Conservation (phyloP, 2,888 invertebrate genomes). For the Yponomeuta plumbellus region DNA sequence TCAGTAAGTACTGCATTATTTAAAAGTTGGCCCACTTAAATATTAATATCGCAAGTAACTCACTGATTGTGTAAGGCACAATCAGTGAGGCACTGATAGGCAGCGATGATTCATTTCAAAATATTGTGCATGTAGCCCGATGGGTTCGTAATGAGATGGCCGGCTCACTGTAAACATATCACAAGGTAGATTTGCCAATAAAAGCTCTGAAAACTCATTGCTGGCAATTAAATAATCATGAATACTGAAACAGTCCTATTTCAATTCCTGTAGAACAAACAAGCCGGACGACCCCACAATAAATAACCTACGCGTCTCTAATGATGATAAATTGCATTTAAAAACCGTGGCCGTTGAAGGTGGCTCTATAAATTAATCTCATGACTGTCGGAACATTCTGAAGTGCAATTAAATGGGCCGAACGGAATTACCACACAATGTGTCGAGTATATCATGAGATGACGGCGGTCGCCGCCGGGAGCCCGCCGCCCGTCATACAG, state of each 20-base stretch:
- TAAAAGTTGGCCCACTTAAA: conserved; percentile 36
- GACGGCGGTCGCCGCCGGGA: conserved; percentile 38
- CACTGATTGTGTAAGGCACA: background rate
- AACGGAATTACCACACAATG: conserved; percentile 72
- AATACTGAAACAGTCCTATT: conserved; percentile 1
- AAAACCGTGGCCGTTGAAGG: conserved; percentile 55
- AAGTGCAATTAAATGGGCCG: conserved; percentile 65
- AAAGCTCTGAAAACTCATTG: background rate
- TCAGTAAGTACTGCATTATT: background rate
- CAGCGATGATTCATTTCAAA: background rate
- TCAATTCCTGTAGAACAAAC: conserved; percentile 1
- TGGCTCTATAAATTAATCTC: conserved; percentile 70
- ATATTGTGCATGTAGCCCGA: background rate
- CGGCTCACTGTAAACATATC: background rate
- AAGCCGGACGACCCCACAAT: conserved; percentile 4
- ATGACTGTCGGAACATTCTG: conserved; percentile 60
- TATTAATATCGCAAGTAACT: conserved; percentile 32
- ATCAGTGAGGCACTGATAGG: too few species aligned
- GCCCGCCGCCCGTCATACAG: conserved; percentile 10
- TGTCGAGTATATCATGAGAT: conserved; percentile 67
- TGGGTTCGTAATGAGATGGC: background rate
- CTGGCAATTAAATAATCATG: conserved; percentile 1
- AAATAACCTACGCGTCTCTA: conserved; percentile 37
- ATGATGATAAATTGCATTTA: conserved; percentile 63
- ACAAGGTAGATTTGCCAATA: background rate